Evolutionary conservation across 2,888 invertebrate genomes (phyloP).

Genomic region (Lucinisca nassula): DNA sequence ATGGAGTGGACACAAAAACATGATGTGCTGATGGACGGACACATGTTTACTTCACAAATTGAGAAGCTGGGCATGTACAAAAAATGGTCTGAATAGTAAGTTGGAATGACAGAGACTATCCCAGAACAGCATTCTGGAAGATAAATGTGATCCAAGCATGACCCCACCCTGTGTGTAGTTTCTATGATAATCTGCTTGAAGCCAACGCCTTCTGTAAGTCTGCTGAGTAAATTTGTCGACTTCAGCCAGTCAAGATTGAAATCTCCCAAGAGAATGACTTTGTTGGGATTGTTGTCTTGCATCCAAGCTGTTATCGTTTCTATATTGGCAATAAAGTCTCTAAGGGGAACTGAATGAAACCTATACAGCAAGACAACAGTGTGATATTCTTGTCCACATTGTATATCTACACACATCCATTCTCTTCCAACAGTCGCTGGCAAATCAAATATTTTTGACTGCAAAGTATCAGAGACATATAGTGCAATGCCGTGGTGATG

Average conservation of each 20-base stretch:
- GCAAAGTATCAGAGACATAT: constrained; percentile 10
- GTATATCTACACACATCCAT: constrained; percentile 24
- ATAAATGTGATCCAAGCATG: constrained; percentile 31
- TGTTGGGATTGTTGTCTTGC: neutral
- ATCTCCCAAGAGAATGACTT: constrained; percentile 25
- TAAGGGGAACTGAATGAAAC: constrained; percentile 22
- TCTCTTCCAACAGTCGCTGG: constrained; percentile 3
- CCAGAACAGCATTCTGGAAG: neutral
- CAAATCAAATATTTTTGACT: neutral
- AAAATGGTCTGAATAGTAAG: constrained; percentile 36
- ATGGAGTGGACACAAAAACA: too few species aligned
- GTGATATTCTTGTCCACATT: neutral
- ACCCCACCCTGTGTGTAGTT: constrained; percentile 26
- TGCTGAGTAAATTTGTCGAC: neutral
- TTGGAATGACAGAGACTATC: constrained; percentile 10
- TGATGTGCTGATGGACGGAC: too few species aligned
- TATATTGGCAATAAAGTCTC: constrained; percentile 20
- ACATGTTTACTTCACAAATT: too few species aligned
- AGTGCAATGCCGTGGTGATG: constrained; percentile 32
- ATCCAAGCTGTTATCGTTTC: neutral
- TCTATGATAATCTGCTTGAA: constrained; percentile 1
- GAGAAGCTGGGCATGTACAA: neutral
- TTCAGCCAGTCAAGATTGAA: constrained; percentile 30
- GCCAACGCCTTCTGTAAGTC: neutral
- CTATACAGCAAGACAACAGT: constrained; percentile 11